Percentiles rank a stretch among this genome's conserved stretches.
These are phyloP conservation scores for Percopsis transmontana DNA, from an alignment of 2,113 vertebrate genomes.

Conservation along the genomic window DNA sequence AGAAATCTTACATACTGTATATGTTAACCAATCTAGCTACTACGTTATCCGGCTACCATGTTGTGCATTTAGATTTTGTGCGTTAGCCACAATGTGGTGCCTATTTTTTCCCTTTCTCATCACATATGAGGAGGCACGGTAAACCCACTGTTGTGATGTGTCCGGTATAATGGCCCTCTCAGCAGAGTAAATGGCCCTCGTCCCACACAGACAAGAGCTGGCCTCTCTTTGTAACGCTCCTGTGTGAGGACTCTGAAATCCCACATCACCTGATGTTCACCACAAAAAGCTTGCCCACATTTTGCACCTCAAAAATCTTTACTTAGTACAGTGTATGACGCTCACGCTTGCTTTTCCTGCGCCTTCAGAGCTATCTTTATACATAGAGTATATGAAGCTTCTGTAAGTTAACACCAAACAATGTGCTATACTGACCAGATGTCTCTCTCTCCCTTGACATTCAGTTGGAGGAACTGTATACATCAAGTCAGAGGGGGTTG, in stretches of 20 bases:
- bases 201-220: conserved; percentile 70
- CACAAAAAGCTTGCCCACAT: conserved; percentile 67
- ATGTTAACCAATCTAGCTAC: no score
- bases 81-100: conserved; percentile 11
- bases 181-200: conserved; percentile 59
- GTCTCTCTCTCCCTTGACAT: conserved; percentile 30
- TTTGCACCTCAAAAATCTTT: conserved; percentile 56
- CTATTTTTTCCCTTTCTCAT: conserved; percentile 37
- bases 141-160: conserved; percentile 22
- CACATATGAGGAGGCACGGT: conserved; percentile 38
- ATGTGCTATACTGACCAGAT: no score
- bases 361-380: conserved; percentile 30
- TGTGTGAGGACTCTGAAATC: conserved; percentile 64
- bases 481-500: conserved; percentile 44
- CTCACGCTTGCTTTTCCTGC: conserved; percentile 43
- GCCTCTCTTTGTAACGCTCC: conserved; percentile 67
- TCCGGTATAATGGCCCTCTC: conserved; percentile 52
- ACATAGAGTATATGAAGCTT: conserved; percentile 15
- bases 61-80: no score
- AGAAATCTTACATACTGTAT: no score
- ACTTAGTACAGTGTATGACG: conserved; percentile 39
- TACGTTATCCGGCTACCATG: no score
- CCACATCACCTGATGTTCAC: conserved; percentile 70
- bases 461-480: conserved; percentile 66
- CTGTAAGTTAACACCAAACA: conserved; percentile 31